Evolutionary conservation across 2,113 vertebrate genomes (phyloP).

Genomic region (Takifugu bimaculatus): DNA sequence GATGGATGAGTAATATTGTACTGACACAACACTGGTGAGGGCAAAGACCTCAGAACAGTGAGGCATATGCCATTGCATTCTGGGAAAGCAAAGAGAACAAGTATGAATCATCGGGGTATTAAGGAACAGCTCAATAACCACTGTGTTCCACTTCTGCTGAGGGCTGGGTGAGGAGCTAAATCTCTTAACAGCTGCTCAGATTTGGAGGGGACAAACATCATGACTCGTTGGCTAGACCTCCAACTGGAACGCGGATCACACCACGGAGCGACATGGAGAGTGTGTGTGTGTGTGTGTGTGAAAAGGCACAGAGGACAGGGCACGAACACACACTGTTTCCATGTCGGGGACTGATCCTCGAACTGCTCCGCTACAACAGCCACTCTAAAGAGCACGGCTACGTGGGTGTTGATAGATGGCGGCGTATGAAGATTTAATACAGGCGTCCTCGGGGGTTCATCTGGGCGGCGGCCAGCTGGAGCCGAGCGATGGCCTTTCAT

Average conservation of each 20-base stretch:
- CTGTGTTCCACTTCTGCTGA: constrained; percentile 55
- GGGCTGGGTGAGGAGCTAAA: constrained; percentile 45
- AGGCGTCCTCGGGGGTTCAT: constrained; percentile 23
- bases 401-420: constrained; percentile 26
- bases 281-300: constrained; percentile 1
- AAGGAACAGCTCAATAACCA: constrained; percentile 52
- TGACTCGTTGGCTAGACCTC: constrained; percentile 41
- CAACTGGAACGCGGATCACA: constrained; percentile 55
- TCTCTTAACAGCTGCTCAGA: constrained; percentile 65
- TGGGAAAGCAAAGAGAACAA: constrained; percentile 61
- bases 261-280: constrained; percentile 1
- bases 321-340: constrained; percentile 33
- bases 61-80: constrained; percentile 55
- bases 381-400: constrained; percentile 41
- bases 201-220: constrained; percentile 53
- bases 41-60: constrained; percentile 48
- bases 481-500: constrained; percentile 6
- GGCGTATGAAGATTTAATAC: constrained; percentile 32
- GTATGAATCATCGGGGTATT: constrained; percentile 65
- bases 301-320: constrained; percentile 19
- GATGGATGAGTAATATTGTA: constrained; percentile 60
- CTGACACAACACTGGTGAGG: constrained; percentile 52
- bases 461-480: constrained; percentile 29
- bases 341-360: constrained; percentile 45
- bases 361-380: constrained; percentile 32